Evolutionary conservation across 2,797 vertebrate species (phyloP).

Genomic region (Petrocephalus sullivani): DNA sequence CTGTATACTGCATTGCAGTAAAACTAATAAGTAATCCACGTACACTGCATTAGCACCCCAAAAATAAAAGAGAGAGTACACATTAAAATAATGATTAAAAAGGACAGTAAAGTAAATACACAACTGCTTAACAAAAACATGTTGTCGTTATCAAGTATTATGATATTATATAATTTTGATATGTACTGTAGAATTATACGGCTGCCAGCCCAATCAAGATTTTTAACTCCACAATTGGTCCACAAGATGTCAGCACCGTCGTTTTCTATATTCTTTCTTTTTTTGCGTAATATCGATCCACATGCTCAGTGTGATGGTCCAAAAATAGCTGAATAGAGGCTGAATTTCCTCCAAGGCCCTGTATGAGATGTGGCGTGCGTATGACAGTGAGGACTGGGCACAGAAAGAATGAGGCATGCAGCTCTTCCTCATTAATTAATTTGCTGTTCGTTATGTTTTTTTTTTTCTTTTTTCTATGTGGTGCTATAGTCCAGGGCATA

Average conservation of each 20-base stretch:
- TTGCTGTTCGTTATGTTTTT: background rate
- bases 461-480: background rate
- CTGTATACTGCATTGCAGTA: too few species aligned
- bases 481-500: background rate
- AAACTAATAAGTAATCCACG: too few species aligned
- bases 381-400: background rate
- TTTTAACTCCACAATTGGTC: background rate
- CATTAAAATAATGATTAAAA: too few species aligned
- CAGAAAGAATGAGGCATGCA: background rate
- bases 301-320: background rate
- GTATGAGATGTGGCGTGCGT: background rate
- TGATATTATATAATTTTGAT: too few species aligned
- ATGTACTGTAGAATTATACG: too few species aligned
- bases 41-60: too few species aligned
- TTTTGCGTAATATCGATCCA: background rate
- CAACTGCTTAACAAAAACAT: too few species aligned
- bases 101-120: too few species aligned
- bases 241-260: conserved; percentile 3
- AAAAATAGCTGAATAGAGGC: background rate
- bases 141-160: too few species aligned
- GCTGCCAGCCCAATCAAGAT: background rate
- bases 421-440: background rate
- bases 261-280: background rate
- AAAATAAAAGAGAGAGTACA: too few species aligned
- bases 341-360: background rate